Evolutionary conservation across 1,140 invertebrate genomes (phyloP).

Genomic region (Rhagoletis pomonella): DNA sequence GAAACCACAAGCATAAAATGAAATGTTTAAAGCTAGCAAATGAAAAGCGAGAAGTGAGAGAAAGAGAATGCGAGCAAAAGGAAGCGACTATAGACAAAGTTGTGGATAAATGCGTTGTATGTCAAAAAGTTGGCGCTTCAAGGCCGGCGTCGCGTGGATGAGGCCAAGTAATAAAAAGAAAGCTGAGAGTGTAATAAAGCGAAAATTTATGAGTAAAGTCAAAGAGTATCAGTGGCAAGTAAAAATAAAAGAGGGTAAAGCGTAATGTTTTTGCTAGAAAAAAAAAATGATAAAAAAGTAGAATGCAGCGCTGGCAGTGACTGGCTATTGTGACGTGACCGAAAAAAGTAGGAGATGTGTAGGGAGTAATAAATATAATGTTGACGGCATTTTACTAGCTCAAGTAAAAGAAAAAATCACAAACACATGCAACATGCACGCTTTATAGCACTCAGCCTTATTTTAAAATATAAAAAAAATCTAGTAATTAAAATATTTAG

Average conservation of each 20-base stretch:
- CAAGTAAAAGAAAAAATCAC: too few relatives aligned
- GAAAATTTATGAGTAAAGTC: slow-evolving; percentile 26
- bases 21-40: background rate
- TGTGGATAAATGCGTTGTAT: background rate
- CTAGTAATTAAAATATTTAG: too few relatives aligned
- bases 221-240: background rate
- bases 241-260: background rate
- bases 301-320: background rate
- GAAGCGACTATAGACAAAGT: background rate
- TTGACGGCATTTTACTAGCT: too few relatives aligned
- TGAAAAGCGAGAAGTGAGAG: background rate
- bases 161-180: slow-evolving; percentile 14
- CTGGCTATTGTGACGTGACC: too few relatives aligned
- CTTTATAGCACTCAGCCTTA: too few relatives aligned
- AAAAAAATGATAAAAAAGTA: background rate
- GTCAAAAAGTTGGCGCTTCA: slow-evolving; percentile 26
- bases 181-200: slow-evolving; percentile 37
- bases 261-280: background rate
- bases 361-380: too few relatives aligned
- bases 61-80: background rate
- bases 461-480: too few relatives aligned
- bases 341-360: too few relatives aligned
- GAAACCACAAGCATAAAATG: background rate
- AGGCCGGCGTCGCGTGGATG: background rate
- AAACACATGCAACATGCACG: too few relatives aligned